These are phyloP conservation scores for Papilio aristodemus DNA, from an alignment of 1,140 invertebrate genomes.

Conservation along the genomic window DNA sequence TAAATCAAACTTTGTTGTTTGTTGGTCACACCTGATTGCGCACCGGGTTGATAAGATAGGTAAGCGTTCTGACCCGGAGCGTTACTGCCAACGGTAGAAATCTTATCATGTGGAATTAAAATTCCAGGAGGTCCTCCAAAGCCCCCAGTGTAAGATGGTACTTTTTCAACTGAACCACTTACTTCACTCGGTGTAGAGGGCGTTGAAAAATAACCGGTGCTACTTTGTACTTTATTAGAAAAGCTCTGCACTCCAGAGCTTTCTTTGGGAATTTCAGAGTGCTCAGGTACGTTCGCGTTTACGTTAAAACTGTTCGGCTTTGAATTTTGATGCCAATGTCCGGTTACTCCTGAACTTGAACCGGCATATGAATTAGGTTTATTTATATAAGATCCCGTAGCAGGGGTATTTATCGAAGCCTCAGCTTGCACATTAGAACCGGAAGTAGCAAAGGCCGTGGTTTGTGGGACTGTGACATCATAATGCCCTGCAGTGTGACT, in stretches of 20 bases:
- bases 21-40: not conserved
- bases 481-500: constrained; percentile 34
- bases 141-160: constrained; percentile 39
- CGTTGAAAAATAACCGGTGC: constrained; percentile 12
- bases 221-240: not conserved
- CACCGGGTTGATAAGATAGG: not conserved
- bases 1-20: constrained; percentile 4
- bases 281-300: not conserved
- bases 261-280: constrained; percentile 1
- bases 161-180: constrained; percentile 16
- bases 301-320: not conserved
- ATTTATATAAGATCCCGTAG: not conserved
- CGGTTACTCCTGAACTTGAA: not conserved
- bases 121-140: constrained; percentile 43
- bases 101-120: constrained; percentile 25
- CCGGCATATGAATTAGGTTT: not conserved
- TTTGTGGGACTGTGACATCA: not conserved
- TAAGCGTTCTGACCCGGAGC: not conserved
- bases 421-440: not conserved
- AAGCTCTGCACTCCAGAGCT: constrained; percentile 1
- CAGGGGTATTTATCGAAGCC: constrained; percentile 3
- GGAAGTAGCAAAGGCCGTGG: constrained; percentile 2
- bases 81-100: not conserved
- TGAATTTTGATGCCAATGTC: not conserved
- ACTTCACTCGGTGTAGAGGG: constrained; percentile 22